phyloP scores from a whole-genome alignment of 2,888 invertebrate species.

The Drosophila gaucha region DNA sequence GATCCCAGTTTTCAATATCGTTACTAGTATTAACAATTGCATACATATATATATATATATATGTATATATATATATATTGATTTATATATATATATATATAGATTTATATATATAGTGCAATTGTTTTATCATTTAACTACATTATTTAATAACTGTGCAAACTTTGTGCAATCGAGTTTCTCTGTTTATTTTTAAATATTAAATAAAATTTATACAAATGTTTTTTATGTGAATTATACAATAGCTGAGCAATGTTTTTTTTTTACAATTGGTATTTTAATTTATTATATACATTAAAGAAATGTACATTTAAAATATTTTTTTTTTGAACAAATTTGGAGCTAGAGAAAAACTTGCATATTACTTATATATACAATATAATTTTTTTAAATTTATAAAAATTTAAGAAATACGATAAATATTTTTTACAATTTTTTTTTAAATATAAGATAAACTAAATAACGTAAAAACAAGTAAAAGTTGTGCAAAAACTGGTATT shows the following conservation, averaged over 20 bases:
- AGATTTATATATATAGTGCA: constrained; percentile 7
- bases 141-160: constrained; percentile 20
- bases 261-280: neutral
- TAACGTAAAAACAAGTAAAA: too few relatives aligned
- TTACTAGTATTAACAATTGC: constrained; percentile 65
- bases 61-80: constrained; percentile 1
- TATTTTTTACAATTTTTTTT: too few relatives aligned
- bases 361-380: too few relatives aligned
- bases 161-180: constrained; percentile 30
- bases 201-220: constrained; percentile 32
- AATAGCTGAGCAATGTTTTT: neutral
- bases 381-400: too few relatives aligned
- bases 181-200: constrained; percentile 1
- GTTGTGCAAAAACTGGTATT: too few relatives aligned
- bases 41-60: neutral
- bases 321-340: too few relatives aligned
- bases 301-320: too few relatives aligned
- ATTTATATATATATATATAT: neutral
- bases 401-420: too few relatives aligned
- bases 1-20: constrained; percentile 83
- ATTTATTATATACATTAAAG: neutral
- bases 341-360: too few relatives aligned
- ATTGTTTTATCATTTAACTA: constrained; percentile 17
- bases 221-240: constrained; percentile 1
- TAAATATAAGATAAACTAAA: too few relatives aligned